Evolutionary conservation across 2,888 invertebrate species (phyloP), one percentile per base, ranked within the genome.

Genomic region (Teinopalpus imperialis): DNA sequence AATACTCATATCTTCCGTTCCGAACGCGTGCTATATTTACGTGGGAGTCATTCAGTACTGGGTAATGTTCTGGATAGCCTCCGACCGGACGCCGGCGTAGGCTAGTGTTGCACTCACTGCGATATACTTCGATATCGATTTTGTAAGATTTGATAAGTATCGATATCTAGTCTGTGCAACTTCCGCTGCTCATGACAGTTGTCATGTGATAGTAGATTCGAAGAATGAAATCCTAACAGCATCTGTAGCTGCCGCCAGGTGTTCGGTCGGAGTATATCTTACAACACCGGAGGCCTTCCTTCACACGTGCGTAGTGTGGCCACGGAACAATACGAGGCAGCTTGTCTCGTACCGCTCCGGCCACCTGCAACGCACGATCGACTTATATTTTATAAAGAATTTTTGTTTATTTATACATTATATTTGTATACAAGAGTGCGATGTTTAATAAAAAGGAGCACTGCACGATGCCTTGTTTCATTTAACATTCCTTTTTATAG

Each of bases 401-500:
- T 82, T 85, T 86, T 86, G 83, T 82, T 83, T 85, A 83, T 85
- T 83, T 85, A 86, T 85, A 85, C 82, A 81, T 81, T 75, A 71
- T 85, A 85, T 86, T 83, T 86, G 81, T 86, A 86, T 81, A 83
- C 85, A 82, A 83, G 67, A 78, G 85, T 83, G 85, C 85, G 81
- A 82, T 68, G 59, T 78, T 79, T 75, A 81, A 81, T 80, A 82
- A 82, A 85, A 74, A 77, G n/a, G 27, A 78, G 85, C 83, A 83
- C 85, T 81, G 73, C 61, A 65, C 62, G 65, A 1, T 8, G 0
- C 8, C 32, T 37, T 34, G 68, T 80, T 74, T 80, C 36, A 76
- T 76, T 81, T n/a, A n/a, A n/a, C n/a, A n/a, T n/a, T n/a, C n/a
- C n/a, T n/a, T n/a, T n/a, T n/a, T n/a, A n/a, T n/a, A n/a, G n/a